These are phyloP conservation scores for Chrysopilus asiliformis DNA, from an alignment of 2,888 invertebrate genomes.

Conservation along the genomic window DNA sequence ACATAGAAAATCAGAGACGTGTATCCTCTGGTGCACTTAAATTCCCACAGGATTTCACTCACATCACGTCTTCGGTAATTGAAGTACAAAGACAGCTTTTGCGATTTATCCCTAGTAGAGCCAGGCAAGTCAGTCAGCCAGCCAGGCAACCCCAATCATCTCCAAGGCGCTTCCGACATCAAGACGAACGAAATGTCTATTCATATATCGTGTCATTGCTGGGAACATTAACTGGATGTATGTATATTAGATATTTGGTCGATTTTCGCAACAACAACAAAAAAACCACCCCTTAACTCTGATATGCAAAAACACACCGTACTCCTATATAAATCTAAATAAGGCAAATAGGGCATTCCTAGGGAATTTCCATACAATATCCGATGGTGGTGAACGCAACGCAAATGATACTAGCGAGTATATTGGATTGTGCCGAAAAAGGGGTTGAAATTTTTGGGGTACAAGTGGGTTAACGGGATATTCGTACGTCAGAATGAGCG, in stretches of 20 bases:
- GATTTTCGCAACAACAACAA: not conserved
- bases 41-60: conserved; percentile 10
- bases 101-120: conserved; percentile 5
- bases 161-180: not conserved
- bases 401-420: no score
- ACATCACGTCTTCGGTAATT: conserved; percentile 11
- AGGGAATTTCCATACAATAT: no score
- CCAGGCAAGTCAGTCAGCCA: not conserved
- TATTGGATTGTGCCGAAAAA: no score
- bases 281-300: no score
- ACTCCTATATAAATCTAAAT: no score
- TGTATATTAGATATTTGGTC: no score
- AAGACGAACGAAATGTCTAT: not conserved
- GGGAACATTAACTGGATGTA: not conserved
- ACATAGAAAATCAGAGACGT: conserved; percentile 6
- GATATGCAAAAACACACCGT: no score
- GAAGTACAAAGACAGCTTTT: conserved; percentile 11
- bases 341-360: no score
- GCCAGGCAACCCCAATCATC: not conserved
- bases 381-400: no score
- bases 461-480: no score
- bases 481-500: no score
- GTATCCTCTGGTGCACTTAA: conserved; percentile 9
- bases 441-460: no score
- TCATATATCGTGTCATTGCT: not conserved